Percentiles rank a stretch among this genome's conserved stretches.
Evolutionary conservation across 2,113 vertebrate genomes (phyloP).

Genomic region (Pedetes capensis): DNA sequence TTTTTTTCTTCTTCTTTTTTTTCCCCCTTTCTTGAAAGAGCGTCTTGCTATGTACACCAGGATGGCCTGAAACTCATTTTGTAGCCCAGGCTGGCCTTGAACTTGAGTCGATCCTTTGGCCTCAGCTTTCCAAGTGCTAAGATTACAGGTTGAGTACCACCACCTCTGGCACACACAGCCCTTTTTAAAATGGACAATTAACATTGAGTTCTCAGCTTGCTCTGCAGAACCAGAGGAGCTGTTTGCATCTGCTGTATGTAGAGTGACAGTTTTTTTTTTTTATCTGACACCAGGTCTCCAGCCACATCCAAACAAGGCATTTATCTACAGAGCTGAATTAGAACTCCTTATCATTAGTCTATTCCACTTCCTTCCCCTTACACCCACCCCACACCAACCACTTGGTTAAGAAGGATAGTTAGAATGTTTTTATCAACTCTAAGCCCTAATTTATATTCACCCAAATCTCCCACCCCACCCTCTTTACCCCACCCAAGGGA

Average conservation of each 20-base stretch:
- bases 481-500: slow-evolving; percentile 39
- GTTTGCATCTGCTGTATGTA: background rate
- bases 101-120: too few relatives aligned
- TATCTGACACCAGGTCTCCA: slow-evolving; percentile 1
- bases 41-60: too few relatives aligned
- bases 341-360: background rate
- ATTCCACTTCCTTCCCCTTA: background rate
- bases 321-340: background rate
- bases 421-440: slow-evolving; percentile 31
- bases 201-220: background rate
- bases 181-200: background rate
- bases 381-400: background rate
- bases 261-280: background rate
- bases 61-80: too few relatives aligned
- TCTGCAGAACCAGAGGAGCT: slow-evolving; percentile 46
- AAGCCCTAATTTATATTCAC: background rate
- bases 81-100: too few relatives aligned
- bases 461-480: slow-evolving; percentile 32
- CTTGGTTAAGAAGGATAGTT: background rate
- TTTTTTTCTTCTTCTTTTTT: background rate
- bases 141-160: too few relatives aligned
- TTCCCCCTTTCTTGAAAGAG: too few relatives aligned
- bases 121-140: too few relatives aligned
- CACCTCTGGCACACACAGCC: too few relatives aligned
- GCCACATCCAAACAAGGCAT: background rate